A percentile compares a stretch with the other conserved stretches of the same genome.
Conservation (phyloP, 2,888 invertebrate genomes). For the Latheticus oryzae region DNA sequence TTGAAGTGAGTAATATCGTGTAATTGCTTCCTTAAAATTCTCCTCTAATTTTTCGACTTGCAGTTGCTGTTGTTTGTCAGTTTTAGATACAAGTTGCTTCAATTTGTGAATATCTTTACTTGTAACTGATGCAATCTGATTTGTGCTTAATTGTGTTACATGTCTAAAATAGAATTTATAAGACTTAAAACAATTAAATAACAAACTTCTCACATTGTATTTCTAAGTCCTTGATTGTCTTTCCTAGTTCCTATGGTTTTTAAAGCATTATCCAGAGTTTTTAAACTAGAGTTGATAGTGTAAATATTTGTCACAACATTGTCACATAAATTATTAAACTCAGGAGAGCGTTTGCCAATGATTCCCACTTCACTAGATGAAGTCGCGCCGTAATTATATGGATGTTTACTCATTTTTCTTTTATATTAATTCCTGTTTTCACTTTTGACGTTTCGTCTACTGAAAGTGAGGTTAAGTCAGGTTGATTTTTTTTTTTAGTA, state of each 20-base stretch:
- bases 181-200: slow-evolving; percentile 4
- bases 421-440: slow-evolving; percentile 17
- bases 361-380: slow-evolving; percentile 75
- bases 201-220: slow-evolving; percentile 70
- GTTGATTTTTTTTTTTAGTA: no score
- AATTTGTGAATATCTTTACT: slow-evolving; percentile 79
- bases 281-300: slow-evolving; percentile 79
- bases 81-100: slow-evolving; percentile 76
- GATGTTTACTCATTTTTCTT: slow-evolving; percentile 50
- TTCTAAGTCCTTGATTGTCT: slow-evolving; percentile 77
- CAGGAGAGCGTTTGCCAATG: slow-evolving; percentile 76
- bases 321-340: slow-evolving; percentile 83
- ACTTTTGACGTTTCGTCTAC: slow-evolving; percentile 20
- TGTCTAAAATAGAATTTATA: slow-evolving; percentile 76
- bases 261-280: slow-evolving; percentile 77
- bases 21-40: slow-evolving; percentile 82
- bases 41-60: slow-evolving; percentile 86
- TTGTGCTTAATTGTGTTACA: slow-evolving; percentile 79
- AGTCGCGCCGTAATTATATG: slow-evolving; percentile 62
- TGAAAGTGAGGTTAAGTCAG: slow-evolving; percentile 32
- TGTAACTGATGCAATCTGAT: slow-evolving; percentile 79
- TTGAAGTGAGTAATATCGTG: slow-evolving; percentile 78
- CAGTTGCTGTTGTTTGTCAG: slow-evolving; percentile 83
- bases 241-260: slow-evolving; percentile 81
- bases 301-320: slow-evolving; percentile 85